Base-by-base conservation (phyloP, 2,113 vertebrate genomes). In the Atlantisia rogersi region DNA sequence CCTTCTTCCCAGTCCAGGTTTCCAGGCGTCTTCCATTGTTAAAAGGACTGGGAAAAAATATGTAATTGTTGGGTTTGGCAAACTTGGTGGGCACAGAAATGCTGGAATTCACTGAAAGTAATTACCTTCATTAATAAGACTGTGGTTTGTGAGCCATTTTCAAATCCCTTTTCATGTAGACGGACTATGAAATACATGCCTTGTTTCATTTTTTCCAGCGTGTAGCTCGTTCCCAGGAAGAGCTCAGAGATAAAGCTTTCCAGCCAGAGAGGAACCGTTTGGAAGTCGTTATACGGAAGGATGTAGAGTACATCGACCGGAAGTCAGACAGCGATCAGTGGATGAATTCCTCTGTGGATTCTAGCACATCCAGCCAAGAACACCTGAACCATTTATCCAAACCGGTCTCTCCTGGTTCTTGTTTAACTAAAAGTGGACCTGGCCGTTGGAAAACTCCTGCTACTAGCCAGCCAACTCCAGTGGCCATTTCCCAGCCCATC, bases 381-480 rank as follows among this genome's bases (percentile, higher is more conserved):
- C 99, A 99, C 82, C 98, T 99, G 89, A 99, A 99, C 96, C 99
- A 98, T 92, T 98, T 98, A 2, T 98, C 98, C 42, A 99, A 99
- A 88, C 97, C 99, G 0, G 98, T 98, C 68, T 98, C 99, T 0
- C 98, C 98, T 28, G 97, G 96, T 6, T 98, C 99, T 97, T 97
- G 96, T 31, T 98, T 99, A 97, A 98, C 98, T 96, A 99, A 99
- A 97, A 99, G 98, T 0, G 99, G 99, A 19, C 99, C 99, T 7
- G 99, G 99, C 29, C 99, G 99, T 25, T 99, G 99, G 99, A 99
- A 99, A 97, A 99, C 99, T 5, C 99, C 99, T 9, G 97, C 98
- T 31, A 28, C 95, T 0, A 98, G 98, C 42, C 98, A 98, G 35
- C 86, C 97, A 0, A n/a, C 95, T 68, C 95, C 98, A 28, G 53